Evolutionary conservation across 2,888 invertebrate genomes (phyloP), one percentile per base, ranked within the genome.

Genomic region (Acanthosepion esculentum): DNA sequence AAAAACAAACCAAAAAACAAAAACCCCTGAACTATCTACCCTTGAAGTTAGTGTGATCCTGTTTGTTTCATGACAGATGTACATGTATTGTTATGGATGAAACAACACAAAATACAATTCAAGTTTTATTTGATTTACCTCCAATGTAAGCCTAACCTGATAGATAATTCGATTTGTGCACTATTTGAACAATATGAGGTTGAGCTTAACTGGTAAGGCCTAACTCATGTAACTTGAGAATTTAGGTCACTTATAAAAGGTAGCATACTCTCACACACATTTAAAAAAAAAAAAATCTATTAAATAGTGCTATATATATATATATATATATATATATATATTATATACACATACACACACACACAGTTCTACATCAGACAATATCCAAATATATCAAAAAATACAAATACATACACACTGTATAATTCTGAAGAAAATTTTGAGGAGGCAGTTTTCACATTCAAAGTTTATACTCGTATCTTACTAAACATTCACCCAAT

Each of bases 371-470:
- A 92, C 48, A 48, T 41, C 6, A 26, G 91, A 33, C 41, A 26
- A 92, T 29, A 92, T 92, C 10, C 41, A 48, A 18, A 93, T 48
- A 93, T 48, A n/a, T 93, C 0, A n/a, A n/a, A 29, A 23, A 41
- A 93, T 50, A 48, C 48, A 26, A 23, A 48, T 50, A 50, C 41
- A 48, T 50, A 92, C 29, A 92, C 48, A 53, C 48, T 26, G 26
- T 53, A 93, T 53, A 93, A 53, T 50, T 50, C 93, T 33, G 53
- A 93, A 93, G 50, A 29, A 93, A n/a, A 50, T 53, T n/a, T 48
- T 20, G 53, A 50, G 50, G 93, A 93, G 53, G 53, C 48, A 93
- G 93, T 48, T 93, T 93, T 93, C 93, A 53, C 93, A 50, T 50
- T 93, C 15, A 53, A 93, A 93, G n/a, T 41, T 93, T 93, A 15